These are phyloP conservation scores for Sebastes flavidus DNA, from an alignment of 2,797 vertebrate genomes.

Conservation along the genomic window DNA sequence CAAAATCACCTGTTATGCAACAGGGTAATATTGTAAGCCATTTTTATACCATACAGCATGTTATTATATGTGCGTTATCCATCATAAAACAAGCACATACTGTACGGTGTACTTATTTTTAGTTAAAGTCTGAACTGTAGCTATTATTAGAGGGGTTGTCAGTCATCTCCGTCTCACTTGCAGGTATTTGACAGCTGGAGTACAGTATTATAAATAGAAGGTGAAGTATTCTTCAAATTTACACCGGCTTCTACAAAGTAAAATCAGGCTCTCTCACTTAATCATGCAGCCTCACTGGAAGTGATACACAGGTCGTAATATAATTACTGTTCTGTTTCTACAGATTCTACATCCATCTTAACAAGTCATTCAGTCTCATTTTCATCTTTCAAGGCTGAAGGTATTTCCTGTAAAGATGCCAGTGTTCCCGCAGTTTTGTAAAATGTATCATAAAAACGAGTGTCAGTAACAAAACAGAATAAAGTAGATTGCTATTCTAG, in stretches of 20 bases:
- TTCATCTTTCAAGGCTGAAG: not conserved
- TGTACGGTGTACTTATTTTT: not conserved
- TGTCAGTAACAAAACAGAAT: not conserved
- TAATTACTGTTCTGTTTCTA: not conserved
- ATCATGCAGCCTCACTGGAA: slow-evolving; percentile 2
- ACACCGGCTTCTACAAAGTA: not conserved
- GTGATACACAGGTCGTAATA: slow-evolving; percentile 3
- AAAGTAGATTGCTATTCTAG: not conserved
- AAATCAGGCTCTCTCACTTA: slow-evolving; percentile 5
- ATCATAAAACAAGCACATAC: not conserved
- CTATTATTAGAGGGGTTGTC: not conserved
- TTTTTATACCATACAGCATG: not conserved
- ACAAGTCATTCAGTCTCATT: not conserved
- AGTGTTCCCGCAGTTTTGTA: not conserved
- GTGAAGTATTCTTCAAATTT: not conserved
- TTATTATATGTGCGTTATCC: not conserved
- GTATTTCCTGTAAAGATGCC: not conserved
- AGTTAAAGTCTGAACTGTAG: not conserved
- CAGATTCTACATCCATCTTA: not conserved
- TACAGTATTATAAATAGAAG: not conserved
- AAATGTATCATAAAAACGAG: not conserved
- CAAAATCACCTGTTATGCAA: not conserved
- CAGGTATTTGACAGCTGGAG: not conserved
- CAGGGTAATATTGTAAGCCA: not conserved
- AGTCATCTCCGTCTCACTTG: not conserved